Percentiles rank a stretch among this genome's conserved stretches.
phyloP scores from a whole-genome alignment of 2,888 invertebrate genomes.

The Calameuta filiformis region DNA sequence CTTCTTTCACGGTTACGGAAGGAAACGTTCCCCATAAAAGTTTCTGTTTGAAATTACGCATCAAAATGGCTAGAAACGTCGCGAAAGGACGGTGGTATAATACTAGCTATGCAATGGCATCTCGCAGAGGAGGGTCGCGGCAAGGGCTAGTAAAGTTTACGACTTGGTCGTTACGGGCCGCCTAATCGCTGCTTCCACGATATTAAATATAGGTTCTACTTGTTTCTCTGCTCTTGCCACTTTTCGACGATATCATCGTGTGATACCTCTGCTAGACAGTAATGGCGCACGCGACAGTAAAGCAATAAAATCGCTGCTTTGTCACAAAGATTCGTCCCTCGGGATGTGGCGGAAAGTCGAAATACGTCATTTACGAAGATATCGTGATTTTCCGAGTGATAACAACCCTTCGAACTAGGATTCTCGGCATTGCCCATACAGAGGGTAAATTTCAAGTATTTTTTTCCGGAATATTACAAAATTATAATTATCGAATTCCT shows the following conservation, averaged over 20 bases:
- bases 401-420: not conserved
- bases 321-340: constrained; percentile 13
- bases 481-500: not conserved
- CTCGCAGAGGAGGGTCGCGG: not conserved
- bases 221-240: constrained; percentile 4
- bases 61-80: not conserved
- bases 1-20: not conserved
- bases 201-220: constrained; percentile 38
- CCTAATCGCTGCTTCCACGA: constrained; percentile 38
- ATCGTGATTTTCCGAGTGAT: not conserved
- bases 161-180: constrained; percentile 29
- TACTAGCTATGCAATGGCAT: not conserved
- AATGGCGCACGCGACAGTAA: constrained; percentile 19
- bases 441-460: not conserved
- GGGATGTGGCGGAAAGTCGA: constrained; percentile 4
- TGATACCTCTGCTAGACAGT: constrained; percentile 23
- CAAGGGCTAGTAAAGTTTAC: constrained; percentile 28
- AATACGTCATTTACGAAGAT: constrained; percentile 5
- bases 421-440: not conserved
- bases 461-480: not conserved
- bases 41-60: not conserved
- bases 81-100: not conserved
- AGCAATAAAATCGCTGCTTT: constrained; percentile 29
- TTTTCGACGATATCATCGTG: not conserved
- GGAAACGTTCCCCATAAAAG: not conserved